phyloP scores from a whole-genome alignment of 1,140 invertebrate genomes.

The Sinella curviseta region DNA sequence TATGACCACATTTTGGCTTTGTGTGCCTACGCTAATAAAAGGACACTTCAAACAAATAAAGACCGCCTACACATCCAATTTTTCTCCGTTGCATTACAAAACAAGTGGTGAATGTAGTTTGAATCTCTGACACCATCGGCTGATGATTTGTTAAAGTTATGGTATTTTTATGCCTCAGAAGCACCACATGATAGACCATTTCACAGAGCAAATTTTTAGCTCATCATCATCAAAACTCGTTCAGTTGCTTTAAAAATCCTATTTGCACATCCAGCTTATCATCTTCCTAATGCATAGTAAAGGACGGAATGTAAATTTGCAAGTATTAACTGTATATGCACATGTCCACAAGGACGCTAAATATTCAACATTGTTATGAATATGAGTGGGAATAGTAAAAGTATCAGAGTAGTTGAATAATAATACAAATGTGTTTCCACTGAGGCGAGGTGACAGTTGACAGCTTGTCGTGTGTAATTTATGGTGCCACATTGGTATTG shows the following conservation, averaged over 20 bases:
- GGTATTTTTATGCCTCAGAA: slow-evolving; percentile 17
- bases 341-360: not conserved
- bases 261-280: too few species aligned
- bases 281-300: too few species aligned
- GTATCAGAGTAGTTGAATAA: not conserved
- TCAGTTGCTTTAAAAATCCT: not conserved
- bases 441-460: not conserved
- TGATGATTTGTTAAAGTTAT: not conserved
- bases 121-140: not conserved
- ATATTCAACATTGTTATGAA: too few species aligned
- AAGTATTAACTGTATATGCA: not conserved
- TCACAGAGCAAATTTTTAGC: slow-evolving; percentile 6
- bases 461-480: slow-evolving; percentile 15
- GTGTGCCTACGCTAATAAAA: too few species aligned
- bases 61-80: too few species aligned
- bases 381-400: too few species aligned
- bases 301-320: too few species aligned
- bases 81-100: too few species aligned
- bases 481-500: not conserved
- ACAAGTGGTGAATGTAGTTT: too few species aligned
- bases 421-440: slow-evolving; percentile 4
- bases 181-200: slow-evolving; percentile 1
- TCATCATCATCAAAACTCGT: not conserved
- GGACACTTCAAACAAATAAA: too few species aligned
- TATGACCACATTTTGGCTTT: too few species aligned